Base-by-base conservation (phyloP, 1,140 invertebrate genomes). In the Pseudomyrmex cubaensis region DNA sequence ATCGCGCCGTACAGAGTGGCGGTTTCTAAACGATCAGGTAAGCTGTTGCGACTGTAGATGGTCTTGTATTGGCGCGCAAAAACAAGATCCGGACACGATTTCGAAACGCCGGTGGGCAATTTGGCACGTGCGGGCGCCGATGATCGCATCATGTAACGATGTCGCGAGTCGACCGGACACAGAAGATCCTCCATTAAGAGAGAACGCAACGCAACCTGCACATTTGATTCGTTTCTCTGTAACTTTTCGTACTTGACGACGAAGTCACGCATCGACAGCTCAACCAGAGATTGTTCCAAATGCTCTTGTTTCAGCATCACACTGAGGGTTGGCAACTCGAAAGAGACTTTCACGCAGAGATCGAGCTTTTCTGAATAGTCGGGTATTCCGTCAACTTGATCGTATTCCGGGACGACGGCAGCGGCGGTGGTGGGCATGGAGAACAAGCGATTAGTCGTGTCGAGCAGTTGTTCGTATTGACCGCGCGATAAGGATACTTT, bases 381-480 rank as follows among this genome's bases (percentile, higher is more conserved):
- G 1, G 83, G 62, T 46, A 62, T 4, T 17, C 89, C 92, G 0
- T 88, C 80, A 0, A 80, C 56, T 72, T 66, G 69, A 22, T 87
- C 90, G 2, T 87, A 87, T 35, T 91, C 92, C 2, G 91, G 82
- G 2, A 89, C 77, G 2, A 89, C 77, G 0, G 80, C 66, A 2
- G 90, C 84, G 0, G 87, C 77, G 44, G 89, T 70, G 0, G 80
- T 62, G 8, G 92, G 90, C n/a, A 90, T 91, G 1, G 92, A 93
- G 25, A 95, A 92, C 12, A 95, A 59, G 54, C 91, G 95, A 57
- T 96, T 94, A 20, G 96, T 90, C 1, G 97, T 98, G 84, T 98
- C 97, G 59, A 98, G 93, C 44, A 99, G 94, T 92, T 99, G 98
- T 92, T 98, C 97, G 92, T 99, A 99, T 90, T 99, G 98, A 25